Evolutionary conservation across 2,113 vertebrate genomes (phyloP), one percentile per base, ranked within the genome.

Genomic region (Rhinopomastus cyanomelas): DNA sequence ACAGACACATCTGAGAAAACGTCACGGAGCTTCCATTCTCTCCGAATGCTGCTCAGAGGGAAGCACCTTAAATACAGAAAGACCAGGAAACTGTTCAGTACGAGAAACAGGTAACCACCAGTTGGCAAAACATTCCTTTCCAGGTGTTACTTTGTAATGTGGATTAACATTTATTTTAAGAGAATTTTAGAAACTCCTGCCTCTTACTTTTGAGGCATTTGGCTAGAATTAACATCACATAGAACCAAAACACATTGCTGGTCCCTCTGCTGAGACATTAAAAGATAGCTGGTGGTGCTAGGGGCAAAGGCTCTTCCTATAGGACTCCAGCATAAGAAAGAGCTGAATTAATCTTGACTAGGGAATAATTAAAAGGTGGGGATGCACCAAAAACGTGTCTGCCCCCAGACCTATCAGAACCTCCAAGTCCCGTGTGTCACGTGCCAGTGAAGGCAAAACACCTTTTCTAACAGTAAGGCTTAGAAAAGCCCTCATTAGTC

Each of bases 401-500:
- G 5, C n/a, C 10, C 8, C 12, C 16, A 48, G 0, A 0, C 1
- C 23, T 44, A 14, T 32, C 7, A 44, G 74, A 89, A 39, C 57
- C 36, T 57, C 20, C 17, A 73, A 36, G 11, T n/a, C 15, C 30
- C 9, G n/a, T 7, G 6, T 1, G 7, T 56, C 32, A 27, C 27
- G 42, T 42, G 22, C 3, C 36, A 64, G 5, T 25, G 16, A 13
- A 52, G 16, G 26, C 3, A 73, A 77, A 56, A 4, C 21, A 32
- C 4, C 3, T 23, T 1, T 7, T 80, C 39, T 37, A 81, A 64
- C 5, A 67, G 1, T 17, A 53, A 91, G 11, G 13, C 6, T n/a
- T 6, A 6, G 9, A 78, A 57, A 25, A 0, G 1, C 3, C 8
- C 12, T 42, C 10, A 36, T 21, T 72, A 80, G 14, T 83, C 46